Percentiles rank a stretch among this genome's conserved stretches.
These are phyloP conservation scores for Pygoscelis adeliae DNA, from an alignment of 2,113 vertebrate genomes.

Conservation along the genomic window DNA sequence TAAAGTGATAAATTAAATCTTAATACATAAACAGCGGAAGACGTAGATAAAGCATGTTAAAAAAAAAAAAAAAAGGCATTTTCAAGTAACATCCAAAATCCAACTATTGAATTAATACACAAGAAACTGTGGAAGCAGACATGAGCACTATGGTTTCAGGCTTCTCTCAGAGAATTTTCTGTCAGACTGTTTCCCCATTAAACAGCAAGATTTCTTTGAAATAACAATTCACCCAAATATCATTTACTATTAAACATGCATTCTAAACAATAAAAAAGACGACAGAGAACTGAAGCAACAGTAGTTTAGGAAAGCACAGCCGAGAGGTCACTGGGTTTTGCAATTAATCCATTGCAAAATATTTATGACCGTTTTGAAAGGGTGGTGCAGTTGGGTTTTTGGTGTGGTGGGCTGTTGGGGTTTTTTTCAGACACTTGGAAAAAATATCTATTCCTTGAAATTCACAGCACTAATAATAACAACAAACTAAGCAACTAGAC, in stretches of 20 bases:
- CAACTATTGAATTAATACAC: background rate
- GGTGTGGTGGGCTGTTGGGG: background rate
- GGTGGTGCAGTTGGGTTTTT: background rate
- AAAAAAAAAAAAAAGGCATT: background rate
- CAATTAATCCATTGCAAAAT: conserved; percentile 9
- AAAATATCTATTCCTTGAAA: conserved; percentile 58
- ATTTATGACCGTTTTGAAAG: conserved; percentile 30
- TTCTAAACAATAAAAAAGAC: background rate
- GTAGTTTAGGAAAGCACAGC: background rate
- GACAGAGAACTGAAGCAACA: background rate
- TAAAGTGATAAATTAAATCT: background rate
- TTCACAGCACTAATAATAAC: conserved; percentile 41
- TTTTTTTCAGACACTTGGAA: background rate
- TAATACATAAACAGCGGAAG: fast-evolving
- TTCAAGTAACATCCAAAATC: background rate
- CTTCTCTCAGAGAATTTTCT: background rate
- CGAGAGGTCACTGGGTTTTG: background rate
- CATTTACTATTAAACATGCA: background rate
- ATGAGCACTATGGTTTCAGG: fast-evolving
- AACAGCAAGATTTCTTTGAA: background rate
- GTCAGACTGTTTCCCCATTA: background rate
- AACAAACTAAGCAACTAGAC: conserved; percentile 58
- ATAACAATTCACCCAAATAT: background rate
- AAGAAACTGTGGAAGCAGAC: background rate
- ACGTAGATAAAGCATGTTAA: background rate